A percentile compares a stretch with the other conserved stretches of the same genome.
phyloP scores from a whole-genome alignment of 2,888 invertebrate genomes.

The Thera britannica region DNA sequence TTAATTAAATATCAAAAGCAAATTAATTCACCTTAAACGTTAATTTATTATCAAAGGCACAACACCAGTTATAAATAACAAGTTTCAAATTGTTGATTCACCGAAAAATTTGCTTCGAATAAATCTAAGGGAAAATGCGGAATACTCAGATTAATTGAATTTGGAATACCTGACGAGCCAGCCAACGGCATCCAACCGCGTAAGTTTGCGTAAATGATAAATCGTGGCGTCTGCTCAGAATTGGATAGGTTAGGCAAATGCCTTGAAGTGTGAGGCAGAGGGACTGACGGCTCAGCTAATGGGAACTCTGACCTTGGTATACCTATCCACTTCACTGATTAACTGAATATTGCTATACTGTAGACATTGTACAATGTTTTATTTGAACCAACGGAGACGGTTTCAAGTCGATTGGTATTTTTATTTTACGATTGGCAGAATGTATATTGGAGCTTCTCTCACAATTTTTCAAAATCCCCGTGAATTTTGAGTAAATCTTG shows the following conservation, averaged over 20 bases:
- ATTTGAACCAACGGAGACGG: too few species aligned
- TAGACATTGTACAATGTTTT: neutral
- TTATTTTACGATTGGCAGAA: too few species aligned
- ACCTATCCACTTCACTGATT: neutral
- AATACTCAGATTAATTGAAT: constrained; percentile 65
- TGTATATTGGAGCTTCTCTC: too few species aligned
- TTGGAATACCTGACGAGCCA: constrained; percentile 58
- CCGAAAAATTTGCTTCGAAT: constrained; percentile 42
- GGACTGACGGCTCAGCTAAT: constrained; percentile 41
- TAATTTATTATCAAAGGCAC: constrained; percentile 41
- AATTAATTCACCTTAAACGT: constrained; percentile 43
- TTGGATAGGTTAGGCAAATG: constrained; percentile 29
- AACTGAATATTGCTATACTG: neutral
- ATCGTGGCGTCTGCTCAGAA: constrained; percentile 31
- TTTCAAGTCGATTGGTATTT: too few species aligned
- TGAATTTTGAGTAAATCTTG: too few species aligned
- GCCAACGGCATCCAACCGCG: constrained; percentile 28
- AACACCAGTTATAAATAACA: constrained; percentile 42
- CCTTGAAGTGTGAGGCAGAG: constrained; percentile 34
- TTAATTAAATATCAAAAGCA: constrained; percentile 41
- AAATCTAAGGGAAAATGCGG: constrained; percentile 36
- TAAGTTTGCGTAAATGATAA: constrained; percentile 41
- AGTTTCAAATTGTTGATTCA: constrained; percentile 44
- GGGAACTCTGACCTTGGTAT: constrained; percentile 31
- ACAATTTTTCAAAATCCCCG: too few species aligned